Percentiles rank a stretch among this genome's conserved stretches.
Conservation (phyloP, 2,113 vertebrate genomes). For the Pardalotus punctatus region DNA sequence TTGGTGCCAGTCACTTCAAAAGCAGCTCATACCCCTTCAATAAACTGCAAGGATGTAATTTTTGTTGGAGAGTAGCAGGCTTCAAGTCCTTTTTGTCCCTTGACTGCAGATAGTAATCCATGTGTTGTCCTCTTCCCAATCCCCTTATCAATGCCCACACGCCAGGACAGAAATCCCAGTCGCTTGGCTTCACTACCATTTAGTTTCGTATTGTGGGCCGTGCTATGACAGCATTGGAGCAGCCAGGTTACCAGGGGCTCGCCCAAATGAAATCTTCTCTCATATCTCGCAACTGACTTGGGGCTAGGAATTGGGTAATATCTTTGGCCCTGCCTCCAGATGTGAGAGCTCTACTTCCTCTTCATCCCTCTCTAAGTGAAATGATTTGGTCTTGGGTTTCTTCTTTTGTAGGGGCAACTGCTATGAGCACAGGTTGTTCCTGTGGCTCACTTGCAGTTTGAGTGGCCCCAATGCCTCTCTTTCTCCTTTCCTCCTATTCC, state of each 20-base stretch:
- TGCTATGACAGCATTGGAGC: neutral
- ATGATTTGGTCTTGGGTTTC: neutral
- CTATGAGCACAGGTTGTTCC: neutral
- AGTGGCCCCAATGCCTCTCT: neutral
- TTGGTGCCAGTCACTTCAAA: neutral
- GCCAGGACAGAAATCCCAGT: neutral
- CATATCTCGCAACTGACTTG: accelerated
- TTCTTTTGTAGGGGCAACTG: neutral
- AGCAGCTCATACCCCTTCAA: accelerated
- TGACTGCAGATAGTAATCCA: neutral
- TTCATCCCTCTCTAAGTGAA: neutral
- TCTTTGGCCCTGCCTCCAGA: neutral
- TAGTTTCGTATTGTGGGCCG: accelerated
- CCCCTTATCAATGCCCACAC: neutral
- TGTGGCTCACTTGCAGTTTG: neutral
- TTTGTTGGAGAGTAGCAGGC: neutral
- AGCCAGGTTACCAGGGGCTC: neutral
- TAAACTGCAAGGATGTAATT: neutral
- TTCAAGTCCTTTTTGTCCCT: neutral
- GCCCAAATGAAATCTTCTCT: accelerated
- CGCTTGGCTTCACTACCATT: neutral
- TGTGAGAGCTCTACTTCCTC: neutral
- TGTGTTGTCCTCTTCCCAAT: neutral
- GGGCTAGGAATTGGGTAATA: neutral
- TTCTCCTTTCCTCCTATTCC: neutral